Conservation (phyloP, 2,797 vertebrate species). For the Alfaro cultratus region DNA sequence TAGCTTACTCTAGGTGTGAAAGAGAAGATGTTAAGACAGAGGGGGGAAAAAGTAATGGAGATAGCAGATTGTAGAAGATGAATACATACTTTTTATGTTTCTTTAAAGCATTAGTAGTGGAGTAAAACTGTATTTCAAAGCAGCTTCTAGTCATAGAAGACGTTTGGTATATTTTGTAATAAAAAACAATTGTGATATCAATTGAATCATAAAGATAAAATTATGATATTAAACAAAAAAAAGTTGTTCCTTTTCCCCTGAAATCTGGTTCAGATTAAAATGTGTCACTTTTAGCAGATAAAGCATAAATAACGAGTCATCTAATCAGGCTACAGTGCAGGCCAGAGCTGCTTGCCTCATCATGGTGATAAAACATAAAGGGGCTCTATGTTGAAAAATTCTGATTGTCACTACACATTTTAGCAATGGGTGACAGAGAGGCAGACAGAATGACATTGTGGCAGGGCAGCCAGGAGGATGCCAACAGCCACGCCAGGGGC, state of each 20-base stretch:
- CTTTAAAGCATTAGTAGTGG: not conserved
- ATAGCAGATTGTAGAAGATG: not conserved
- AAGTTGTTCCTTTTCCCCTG: conserved; percentile 27
- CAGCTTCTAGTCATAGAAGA: not conserved
- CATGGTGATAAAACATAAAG: conserved; percentile 39
- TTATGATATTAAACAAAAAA: conserved; percentile 17
- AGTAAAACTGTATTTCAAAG: not conserved
- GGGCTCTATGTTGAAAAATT: conserved; percentile 56
- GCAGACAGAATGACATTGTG: conserved; percentile 83
- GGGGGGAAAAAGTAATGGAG: conserved; percentile 32
- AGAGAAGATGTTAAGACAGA: conserved; percentile 15
- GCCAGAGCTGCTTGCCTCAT: conserved; percentile 56
- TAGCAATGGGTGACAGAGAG: conserved; percentile 82
- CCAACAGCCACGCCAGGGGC: conserved; percentile 83
- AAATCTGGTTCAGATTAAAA: conserved; percentile 33
- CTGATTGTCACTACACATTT: conserved; percentile 85
- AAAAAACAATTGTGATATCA: not conserved
- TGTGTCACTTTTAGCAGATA: conserved; percentile 36
- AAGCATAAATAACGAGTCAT: conserved; percentile 59
- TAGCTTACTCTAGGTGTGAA: conserved; percentile 82
- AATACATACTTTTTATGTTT: not conserved
- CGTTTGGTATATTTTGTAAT: not conserved
- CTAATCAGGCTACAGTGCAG: conserved; percentile 53
- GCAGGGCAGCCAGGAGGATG: conserved; percentile 80
- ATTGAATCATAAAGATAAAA: not conserved